These are phyloP conservation scores for Aplocera efformata DNA, from an alignment of 2,888 invertebrate species.

Conservation along the genomic window DNA sequence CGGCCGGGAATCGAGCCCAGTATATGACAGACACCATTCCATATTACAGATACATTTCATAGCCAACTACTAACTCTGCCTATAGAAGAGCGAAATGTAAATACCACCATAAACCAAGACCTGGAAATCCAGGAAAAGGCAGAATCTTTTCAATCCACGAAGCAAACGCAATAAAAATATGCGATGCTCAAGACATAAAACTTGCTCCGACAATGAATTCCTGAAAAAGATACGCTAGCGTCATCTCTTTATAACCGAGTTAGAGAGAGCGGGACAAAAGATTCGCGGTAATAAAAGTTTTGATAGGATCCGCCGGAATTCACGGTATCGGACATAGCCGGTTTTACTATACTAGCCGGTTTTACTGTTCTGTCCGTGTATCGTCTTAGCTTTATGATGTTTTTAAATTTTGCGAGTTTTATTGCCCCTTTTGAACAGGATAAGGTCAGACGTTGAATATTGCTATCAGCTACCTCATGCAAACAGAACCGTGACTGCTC, in stretches of 20 bases:
- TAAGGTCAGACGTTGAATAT: slow-evolving; percentile 34
- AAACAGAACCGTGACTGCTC: slow-evolving; percentile 20
- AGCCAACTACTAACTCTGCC: slow-evolving; percentile 1
- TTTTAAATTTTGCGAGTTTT: slow-evolving; percentile 64
- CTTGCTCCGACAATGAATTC: slow-evolving; percentile 76
- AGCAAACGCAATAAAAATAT: slow-evolving; percentile 72
- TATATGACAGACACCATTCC: too few relatives aligned
- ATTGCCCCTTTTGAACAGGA: slow-evolving; percentile 43
- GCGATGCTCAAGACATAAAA: slow-evolving; percentile 73
- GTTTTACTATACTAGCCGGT: slow-evolving; percentile 59
- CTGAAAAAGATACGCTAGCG: slow-evolving; percentile 70
- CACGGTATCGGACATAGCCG: slow-evolving; percentile 69
- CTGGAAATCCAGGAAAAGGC: slow-evolving; percentile 37
- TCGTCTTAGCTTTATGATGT: slow-evolving; percentile 65
- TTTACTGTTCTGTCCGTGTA: slow-evolving; percentile 63
- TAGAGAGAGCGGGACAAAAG: slow-evolving; percentile 64
- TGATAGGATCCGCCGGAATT: slow-evolving; percentile 74
- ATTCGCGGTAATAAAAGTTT: slow-evolving; percentile 70
- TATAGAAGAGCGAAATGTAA: slow-evolving; percentile 13
- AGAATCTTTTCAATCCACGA: slow-evolving; percentile 62
- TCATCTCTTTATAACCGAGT: slow-evolving; percentile 63
- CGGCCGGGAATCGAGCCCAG: too few relatives aligned
- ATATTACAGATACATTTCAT: too few relatives aligned
- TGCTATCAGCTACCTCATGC: slow-evolving; percentile 33
- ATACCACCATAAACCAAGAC: slow-evolving; percentile 30